Conservation (phyloP, 1,140 invertebrate species). For the Drosophila setifemur region DNA sequence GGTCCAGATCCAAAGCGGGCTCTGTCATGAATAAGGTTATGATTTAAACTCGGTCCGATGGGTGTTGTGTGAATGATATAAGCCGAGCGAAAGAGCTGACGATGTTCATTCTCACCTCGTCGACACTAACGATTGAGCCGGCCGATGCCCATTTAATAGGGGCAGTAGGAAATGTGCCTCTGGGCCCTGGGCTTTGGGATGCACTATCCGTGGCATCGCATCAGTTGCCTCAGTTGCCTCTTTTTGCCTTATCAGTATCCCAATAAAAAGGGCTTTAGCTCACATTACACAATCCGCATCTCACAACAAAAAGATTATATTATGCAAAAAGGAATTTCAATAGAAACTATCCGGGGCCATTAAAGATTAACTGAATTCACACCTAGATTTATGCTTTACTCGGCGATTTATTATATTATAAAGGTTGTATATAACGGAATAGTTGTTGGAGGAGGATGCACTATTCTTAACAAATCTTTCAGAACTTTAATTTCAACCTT, state of each 20-base stretch:
- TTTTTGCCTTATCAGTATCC: slow-evolving; percentile 7
- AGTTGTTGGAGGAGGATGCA: too few relatives aligned
- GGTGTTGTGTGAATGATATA: slow-evolving; percentile 54
- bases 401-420: too few relatives aligned
- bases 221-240: neutral
- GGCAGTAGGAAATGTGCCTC: slow-evolving; percentile 43
- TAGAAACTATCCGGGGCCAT: too few relatives aligned
- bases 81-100: slow-evolving; percentile 55
- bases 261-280: slow-evolving; percentile 7
- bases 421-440: too few relatives aligned
- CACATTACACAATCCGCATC: too few relatives aligned
- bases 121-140: slow-evolving; percentile 64
- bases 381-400: too few relatives aligned
- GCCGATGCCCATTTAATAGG: slow-evolving; percentile 39
- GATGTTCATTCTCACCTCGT: slow-evolving; percentile 75
- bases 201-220: slow-evolving; percentile 25
- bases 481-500: too few relatives aligned
- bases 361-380: too few relatives aligned
- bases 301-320: too few relatives aligned
- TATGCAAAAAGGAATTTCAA: too few relatives aligned
- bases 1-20: too few relatives aligned
- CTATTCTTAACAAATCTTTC: too few relatives aligned
- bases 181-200: slow-evolving; percentile 8
- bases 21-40: slow-evolving; percentile 3
- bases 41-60: slow-evolving; percentile 40